A percentile compares a stretch with the other conserved stretches of the same genome.
phyloP scores from a whole-genome alignment of 2,888 invertebrate species.

The Cactoblastis cactorum region DNA sequence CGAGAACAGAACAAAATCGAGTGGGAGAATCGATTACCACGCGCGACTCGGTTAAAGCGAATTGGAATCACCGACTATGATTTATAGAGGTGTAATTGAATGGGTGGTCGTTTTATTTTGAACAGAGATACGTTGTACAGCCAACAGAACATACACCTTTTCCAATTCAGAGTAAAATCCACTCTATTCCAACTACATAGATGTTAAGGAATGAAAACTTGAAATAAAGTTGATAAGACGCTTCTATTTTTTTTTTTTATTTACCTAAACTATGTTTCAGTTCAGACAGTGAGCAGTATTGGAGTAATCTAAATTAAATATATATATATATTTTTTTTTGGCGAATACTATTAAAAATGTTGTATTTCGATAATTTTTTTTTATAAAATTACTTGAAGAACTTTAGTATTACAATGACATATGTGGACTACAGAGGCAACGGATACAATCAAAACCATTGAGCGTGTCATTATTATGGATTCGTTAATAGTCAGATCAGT shows the following conservation, averaged over 20 bases:
- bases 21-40: not conserved
- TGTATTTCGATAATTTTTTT: no score
- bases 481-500: not conserved
- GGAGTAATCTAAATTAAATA: no score
- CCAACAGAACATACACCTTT: not conserved
- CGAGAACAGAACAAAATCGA: not conserved
- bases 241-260: no score
- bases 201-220: no score
- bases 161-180: no score
- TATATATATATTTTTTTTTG: no score
- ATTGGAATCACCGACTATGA: not conserved
- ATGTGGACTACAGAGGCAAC: not conserved
- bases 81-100: constrained; percentile 1
- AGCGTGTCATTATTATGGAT: not conserved
- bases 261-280: no score
- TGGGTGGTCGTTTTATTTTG: not conserved
- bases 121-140: not conserved
- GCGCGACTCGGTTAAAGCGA: not conserved
- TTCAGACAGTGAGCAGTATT: no score
- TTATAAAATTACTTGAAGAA: no score
- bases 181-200: no score
- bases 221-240: no score
- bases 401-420: not conserved
- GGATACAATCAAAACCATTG: not conserved
- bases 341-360: no score